A percentile compares a stretch with the other conserved stretches of the same genome.
Conservation (phyloP, 2,797 vertebrate genomes). For the Halcyon smyrnensis region DNA sequence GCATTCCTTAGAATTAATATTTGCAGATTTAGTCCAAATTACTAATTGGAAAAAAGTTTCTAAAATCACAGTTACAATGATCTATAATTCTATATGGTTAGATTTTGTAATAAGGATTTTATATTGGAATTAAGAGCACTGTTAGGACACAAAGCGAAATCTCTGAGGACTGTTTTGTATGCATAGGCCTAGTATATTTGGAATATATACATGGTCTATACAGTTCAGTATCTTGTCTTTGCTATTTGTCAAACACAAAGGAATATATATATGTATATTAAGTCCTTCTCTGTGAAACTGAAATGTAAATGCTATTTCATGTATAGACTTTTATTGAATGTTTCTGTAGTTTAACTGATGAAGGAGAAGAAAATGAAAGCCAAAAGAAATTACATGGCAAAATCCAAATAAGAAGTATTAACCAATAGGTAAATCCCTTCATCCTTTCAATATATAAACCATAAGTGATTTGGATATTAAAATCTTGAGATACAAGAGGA, state of each 20-base stretch:
- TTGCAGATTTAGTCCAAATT: neutral
- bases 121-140: neutral
- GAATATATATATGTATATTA: neutral
- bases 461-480: neutral
- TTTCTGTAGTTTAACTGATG: neutral
- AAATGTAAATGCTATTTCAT: neutral
- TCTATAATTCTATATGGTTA: neutral
- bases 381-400: neutral
- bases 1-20: neutral
- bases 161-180: neutral
- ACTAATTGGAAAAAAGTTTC: neutral
- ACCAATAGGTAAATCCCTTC: neutral
- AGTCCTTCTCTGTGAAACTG: too few relatives aligned
- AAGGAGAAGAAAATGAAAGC: neutral
- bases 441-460: neutral
- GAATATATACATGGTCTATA: neutral
- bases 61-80: neutral
- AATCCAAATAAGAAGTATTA: neutral
- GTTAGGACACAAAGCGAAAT: neutral
- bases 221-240: neutral
- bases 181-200: neutral
- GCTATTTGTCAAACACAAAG: neutral
- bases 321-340: neutral
- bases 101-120: neutral
- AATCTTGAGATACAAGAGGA: neutral